Conservation (phyloP, 1,140 invertebrate species). For the Heliothis virescens region DNA sequence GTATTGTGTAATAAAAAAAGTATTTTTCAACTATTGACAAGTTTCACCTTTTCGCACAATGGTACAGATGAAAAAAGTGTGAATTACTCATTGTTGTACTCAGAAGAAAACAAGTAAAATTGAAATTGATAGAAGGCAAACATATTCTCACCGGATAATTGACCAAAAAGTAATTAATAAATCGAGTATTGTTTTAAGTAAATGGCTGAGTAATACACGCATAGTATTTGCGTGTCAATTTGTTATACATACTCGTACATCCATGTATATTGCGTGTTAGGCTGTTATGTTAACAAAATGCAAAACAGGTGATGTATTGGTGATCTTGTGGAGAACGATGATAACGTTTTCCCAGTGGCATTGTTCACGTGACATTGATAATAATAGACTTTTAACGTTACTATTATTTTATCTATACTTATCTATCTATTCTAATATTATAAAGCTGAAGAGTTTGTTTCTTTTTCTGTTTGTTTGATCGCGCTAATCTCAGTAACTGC, state of each 20-base stretch:
- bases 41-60: slow-evolving; percentile 24
- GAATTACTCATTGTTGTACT: slow-evolving; percentile 12
- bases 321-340: too few relatives aligned
- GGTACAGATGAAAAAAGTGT: slow-evolving; percentile 1
- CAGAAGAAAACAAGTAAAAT: background rate
- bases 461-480: too few relatives aligned
- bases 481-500: too few relatives aligned
- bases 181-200: background rate
- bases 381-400: too few relatives aligned
- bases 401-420: too few relatives aligned
- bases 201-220: background rate
- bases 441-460: too few relatives aligned
- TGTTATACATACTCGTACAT: too few relatives aligned
- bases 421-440: too few relatives aligned
- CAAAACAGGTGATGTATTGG: too few relatives aligned
- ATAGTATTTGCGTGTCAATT: background rate
- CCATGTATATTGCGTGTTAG: background rate
- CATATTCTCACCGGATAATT: slow-evolving; percentile 5
- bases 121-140: background rate
- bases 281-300: background rate
- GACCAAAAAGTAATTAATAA: background rate
- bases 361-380: too few relatives aligned
- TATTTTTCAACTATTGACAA: background rate
- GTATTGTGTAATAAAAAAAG: slow-evolving; percentile 20
- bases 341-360: too few relatives aligned